Base-by-base conservation (phyloP, 64 coral and sea anemone genomes). In the Stichodactyla helianthus region DNA sequence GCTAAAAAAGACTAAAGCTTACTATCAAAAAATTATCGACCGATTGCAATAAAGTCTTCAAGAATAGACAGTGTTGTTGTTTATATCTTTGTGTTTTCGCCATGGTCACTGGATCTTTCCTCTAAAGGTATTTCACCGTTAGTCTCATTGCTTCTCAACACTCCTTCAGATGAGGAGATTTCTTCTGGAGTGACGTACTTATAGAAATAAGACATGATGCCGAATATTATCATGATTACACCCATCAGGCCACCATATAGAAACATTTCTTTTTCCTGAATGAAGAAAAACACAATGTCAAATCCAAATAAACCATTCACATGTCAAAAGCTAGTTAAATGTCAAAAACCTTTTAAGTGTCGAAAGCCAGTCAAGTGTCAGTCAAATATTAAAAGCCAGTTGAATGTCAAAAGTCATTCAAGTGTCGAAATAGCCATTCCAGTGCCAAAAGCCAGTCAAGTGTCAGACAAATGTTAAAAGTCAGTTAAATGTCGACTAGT, bases 231-330 rank as follows among this genome's bases (percentile, higher is more conserved):
- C 56, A 84, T 89, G 68, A 97, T 90, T 27, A 97, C 85, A 22
- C 85, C 91, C 94, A 97, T 97, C 20, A 97, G 70, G 8, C 94
- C 94, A 28, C 94, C 92, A 76, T 97, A 97, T 85, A 97, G 79
- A 25, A 97, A 97, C 94, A 97, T 97, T 52, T 97, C 94, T 74
- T 82, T 89, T 71, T 97, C 94, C 94, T 97, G 61, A 23, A 80
- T 4, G n/a, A 23, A 79, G 15, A 13, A 78, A 74, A 70, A 8
- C 50, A 86, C 13, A 8, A 27, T 12, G 20, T 71, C 7, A 9
- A 16, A 71, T 11, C 18, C 7, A 22, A 71, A 71, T 7, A 19
- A 58, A 58, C 55, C 62, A 65, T 6, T 65, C 15, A 19, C 12
- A 16, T 65, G 6, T 65, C 15, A 20, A 10, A 65, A 16, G 17